Evolutionary conservation across 2,113 vertebrate genomes (phyloP).

Genomic region (Oncorhynchus tshawytscha): DNA sequence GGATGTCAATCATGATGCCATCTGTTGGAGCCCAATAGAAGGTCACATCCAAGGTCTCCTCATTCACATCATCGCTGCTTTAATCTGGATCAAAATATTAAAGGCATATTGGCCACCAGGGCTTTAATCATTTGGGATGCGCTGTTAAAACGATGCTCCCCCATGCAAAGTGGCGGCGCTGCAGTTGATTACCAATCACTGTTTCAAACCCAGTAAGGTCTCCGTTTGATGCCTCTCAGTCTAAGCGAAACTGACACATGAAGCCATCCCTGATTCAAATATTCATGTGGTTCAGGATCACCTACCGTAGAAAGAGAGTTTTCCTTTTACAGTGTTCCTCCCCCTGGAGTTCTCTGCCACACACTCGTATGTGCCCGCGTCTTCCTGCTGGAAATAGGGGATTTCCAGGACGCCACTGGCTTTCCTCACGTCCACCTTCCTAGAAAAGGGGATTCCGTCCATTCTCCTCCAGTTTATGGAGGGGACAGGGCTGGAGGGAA

Average conservation of each 20-base stretch:
- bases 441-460: conserved; percentile 82
- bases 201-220: conserved; percentile 23
- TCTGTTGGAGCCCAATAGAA: conserved; percentile 68
- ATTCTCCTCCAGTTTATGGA: conserved; percentile 87
- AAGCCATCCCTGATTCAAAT: conserved; percentile 54
- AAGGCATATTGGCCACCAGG: conserved; percentile 61
- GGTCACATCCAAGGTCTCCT: conserved; percentile 66
- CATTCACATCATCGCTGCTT: conserved; percentile 60
- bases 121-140: conserved; percentile 72
- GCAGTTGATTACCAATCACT: conserved; percentile 27
- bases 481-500: conserved; percentile 82
- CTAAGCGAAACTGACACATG: conserved; percentile 61
- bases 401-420: conserved; percentile 90
- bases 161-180: conserved; percentile 9
- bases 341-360: conserved; percentile 92
- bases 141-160: conserved; percentile 53
- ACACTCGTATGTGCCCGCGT: conserved; percentile 88
- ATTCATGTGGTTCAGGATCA: conserved; percentile 54
- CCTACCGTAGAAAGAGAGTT: conserved; percentile 93
- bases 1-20: conserved; percentile 69
- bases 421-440: conserved; percentile 87
- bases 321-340: conserved; percentile 88
- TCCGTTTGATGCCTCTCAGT: conserved; percentile 47
- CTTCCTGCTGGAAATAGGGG: conserved; percentile 96
- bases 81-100: conserved; percentile 78